Percentiles rank a stretch among this genome's conserved stretches.
Evolutionary conservation across 1,140 invertebrate species (phyloP).

Genomic region (Philotrypesis tridentata): DNA sequence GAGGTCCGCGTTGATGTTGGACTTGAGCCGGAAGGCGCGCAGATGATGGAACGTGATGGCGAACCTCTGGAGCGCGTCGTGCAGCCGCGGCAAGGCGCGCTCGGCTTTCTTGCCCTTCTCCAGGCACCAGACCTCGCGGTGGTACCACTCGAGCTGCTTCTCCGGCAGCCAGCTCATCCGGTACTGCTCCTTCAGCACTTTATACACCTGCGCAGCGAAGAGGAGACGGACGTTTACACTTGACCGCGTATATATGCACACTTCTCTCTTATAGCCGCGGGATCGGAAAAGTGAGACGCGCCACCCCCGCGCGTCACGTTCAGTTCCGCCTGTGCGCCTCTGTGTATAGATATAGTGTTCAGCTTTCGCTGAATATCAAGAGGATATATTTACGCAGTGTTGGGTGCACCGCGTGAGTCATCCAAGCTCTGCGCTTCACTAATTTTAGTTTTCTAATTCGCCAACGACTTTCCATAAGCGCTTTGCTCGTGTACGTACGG

Average conservation of each 20-base stretch:
- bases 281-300: slow-evolving; percentile 17
- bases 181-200: slow-evolving; percentile 67
- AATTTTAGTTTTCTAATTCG: no score
- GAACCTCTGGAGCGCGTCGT: slow-evolving; percentile 70
- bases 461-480: no score
- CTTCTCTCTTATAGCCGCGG: not conserved
- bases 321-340: slow-evolving; percentile 35
- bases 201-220: slow-evolving; percentile 63
- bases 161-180: slow-evolving; percentile 71
- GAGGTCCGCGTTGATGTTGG: slow-evolving; percentile 60
- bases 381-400: not conserved
- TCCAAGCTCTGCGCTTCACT: not conserved
- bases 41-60: slow-evolving; percentile 70
- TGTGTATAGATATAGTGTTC: no score
- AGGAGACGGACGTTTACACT: slow-evolving; percentile 22
- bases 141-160: slow-evolving; percentile 69
- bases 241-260: not conserved
- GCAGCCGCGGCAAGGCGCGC: slow-evolving; percentile 64
- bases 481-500: no score
- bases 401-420: slow-evolving; percentile 9
- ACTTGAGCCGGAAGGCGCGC: slow-evolving; percentile 59
- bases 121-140: slow-evolving; percentile 65
- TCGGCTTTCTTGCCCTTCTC: slow-evolving; percentile 70
- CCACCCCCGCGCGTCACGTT: slow-evolving; percentile 9
- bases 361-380: slow-evolving; percentile 16